phyloP scores from a whole-genome alignment of 2,888 invertebrate genomes.

The Tetragnatha montana region DNA sequence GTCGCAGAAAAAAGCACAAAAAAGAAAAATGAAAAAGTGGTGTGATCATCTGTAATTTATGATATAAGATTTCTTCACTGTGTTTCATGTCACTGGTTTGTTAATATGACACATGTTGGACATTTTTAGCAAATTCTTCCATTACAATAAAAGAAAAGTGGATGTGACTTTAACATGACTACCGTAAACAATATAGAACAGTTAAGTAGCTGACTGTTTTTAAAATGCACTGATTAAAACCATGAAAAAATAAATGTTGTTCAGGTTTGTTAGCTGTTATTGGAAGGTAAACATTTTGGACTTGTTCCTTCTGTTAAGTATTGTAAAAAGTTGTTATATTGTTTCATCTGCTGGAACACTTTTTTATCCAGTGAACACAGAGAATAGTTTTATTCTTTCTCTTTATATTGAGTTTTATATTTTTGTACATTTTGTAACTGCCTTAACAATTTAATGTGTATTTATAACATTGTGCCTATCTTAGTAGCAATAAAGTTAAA shows the following conservation, averaged over 20 bases:
- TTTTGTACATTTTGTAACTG: constrained; percentile 31
- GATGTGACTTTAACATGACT: constrained; percentile 5
- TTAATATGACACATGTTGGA: neutral
- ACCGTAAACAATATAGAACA: neutral
- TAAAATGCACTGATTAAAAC: neutral
- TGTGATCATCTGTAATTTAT: neutral
- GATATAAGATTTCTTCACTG: neutral
- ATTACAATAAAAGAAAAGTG: neutral
- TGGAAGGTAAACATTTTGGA: neutral
- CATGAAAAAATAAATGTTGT: constrained; percentile 7
- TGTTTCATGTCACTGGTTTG: constrained; percentile 9
- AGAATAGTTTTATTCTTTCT: constrained; percentile 12
- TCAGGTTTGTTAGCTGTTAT: neutral
- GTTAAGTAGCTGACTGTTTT: constrained; percentile 6
- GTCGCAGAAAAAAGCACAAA: constrained; percentile 65
- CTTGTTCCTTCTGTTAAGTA: neutral
- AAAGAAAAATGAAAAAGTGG: constrained; percentile 62
- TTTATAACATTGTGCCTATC: constrained; percentile 2
- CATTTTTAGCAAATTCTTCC: neutral
- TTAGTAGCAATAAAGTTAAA: constrained; percentile 11
- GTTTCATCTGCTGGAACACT: neutral
- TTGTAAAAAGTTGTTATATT: neutral
- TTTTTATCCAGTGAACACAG: constrained; percentile 2
- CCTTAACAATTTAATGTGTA: neutral
- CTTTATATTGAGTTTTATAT: constrained; percentile 16